A percentile compares a stretch with the other conserved stretches of the same genome.
These are phyloP conservation scores for Eupristina koningsbergeri DNA, from an alignment of 1,140 invertebrate species.

Conservation along the genomic window DNA sequence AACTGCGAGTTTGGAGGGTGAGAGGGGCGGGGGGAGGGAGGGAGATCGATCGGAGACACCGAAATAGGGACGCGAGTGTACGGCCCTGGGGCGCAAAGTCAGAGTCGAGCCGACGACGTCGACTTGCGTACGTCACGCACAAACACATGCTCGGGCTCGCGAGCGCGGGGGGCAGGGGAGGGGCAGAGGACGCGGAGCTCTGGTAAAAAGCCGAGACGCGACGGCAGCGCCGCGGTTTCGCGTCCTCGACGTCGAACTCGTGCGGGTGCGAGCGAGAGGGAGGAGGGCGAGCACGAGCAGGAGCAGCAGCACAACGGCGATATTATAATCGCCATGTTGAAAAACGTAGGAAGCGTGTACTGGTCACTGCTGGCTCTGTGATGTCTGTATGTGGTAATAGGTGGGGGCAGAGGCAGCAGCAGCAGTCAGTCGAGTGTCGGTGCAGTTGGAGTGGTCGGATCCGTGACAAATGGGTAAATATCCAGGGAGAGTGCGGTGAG, in stretches of 20 bases:
- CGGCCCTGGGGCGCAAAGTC: neutral
- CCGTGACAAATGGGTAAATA: conserved; percentile 71
- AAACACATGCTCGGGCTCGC: neutral
- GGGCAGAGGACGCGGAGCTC: neutral
- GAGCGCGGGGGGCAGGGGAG: too few species aligned
- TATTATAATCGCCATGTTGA: conserved; percentile 65
- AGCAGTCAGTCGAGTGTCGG: conserved; percentile 59
- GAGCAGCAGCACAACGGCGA: conserved; percentile 28
- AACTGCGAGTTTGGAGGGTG: too few species aligned
- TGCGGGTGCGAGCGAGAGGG: conserved; percentile 7
- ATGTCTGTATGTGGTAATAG: conserved; percentile 68
- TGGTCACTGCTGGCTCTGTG: conserved; percentile 56
- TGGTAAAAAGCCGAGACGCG: neutral
- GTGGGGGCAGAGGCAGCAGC: conserved; percentile 53
- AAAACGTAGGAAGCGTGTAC: conserved; percentile 57
- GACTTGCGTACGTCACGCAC: too few species aligned
- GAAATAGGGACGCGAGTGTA: neutral
- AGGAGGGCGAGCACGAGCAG: neutral
- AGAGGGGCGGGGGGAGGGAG: too few species aligned
- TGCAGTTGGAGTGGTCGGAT: conserved; percentile 61
- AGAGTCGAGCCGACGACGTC: neutral
- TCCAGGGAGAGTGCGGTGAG: conserved; percentile 36
- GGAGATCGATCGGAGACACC: neutral
- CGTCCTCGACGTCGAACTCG: conserved; percentile 33
- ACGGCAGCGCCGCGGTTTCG: conserved; percentile 49